Base-by-base conservation (phyloP, 2,113 vertebrate species). In the Alethe castanea region DNA sequence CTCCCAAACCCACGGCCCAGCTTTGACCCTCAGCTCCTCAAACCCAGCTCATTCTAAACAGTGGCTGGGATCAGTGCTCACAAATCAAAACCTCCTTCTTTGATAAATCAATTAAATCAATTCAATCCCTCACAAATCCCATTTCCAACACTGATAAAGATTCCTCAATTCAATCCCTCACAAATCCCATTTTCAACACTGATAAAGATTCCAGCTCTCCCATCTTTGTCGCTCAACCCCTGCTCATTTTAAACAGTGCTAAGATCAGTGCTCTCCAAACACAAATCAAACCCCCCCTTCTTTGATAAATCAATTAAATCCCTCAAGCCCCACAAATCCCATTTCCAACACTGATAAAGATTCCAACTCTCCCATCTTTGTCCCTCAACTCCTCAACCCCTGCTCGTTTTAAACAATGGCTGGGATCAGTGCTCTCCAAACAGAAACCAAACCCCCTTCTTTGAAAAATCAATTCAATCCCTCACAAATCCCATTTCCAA, bases 21-120 rank as follows among this genome's bases (percentile, higher is more conserved):
- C 57, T 24, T 2, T 42, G 71, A 92, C 60, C 76, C 73, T 26
- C 5, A 0, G 5, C 45, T 33, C 3, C 25, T n/a, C 31, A 8
- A 16, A 4, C 44, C 74, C 64, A 71, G 17, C 28, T 59, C 1
- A 1, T 14, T n/a, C 19, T 2, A 8, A 42, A 14, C 33, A 22
- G 29, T 1, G 48, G 24, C 69, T 31, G 1, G 18, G 0, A 11
- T 3, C 44, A 13, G 28, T 2, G 15, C 2, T 36, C 44, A 29
- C 23, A 48, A 31, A 50, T 17, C 5, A 0, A 16, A 57, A 4
- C 4, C 24, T 22, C 17, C 29, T 11, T 29, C 48, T 26, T 12
- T 8, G 7, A 62, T 4, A 54, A 25, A 74, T 5, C 7, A 53
- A 29, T 44, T 4, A 16, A 17, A 17, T 5, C 5, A 48, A 29